phyloP scores from a whole-genome alignment of 2,797 vertebrate genomes.

The Columba guinea region DNA sequence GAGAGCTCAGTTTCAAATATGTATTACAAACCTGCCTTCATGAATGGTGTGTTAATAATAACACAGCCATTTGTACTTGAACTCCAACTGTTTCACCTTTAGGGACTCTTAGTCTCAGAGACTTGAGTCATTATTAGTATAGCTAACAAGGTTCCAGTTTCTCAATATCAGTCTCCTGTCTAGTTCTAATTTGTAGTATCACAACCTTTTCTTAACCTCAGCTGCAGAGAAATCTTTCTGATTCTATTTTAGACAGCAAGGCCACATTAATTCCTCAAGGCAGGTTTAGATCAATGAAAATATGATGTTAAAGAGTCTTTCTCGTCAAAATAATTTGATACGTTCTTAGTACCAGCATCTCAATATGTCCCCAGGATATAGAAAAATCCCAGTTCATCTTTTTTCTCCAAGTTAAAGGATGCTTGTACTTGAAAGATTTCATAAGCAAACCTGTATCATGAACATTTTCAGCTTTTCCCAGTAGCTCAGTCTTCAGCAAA shows the following conservation, averaged over 20 bases:
- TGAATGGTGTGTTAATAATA: slow-evolving; percentile 71
- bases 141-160: slow-evolving; percentile 72
- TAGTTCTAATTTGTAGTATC: slow-evolving; percentile 75
- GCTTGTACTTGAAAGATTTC: slow-evolving; percentile 28
- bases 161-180: slow-evolving; percentile 65
- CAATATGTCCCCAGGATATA: background rate
- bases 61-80: slow-evolving; percentile 74
- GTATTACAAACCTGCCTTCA: slow-evolving; percentile 48
- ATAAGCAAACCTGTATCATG: background rate
- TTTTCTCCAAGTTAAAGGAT: background rate
- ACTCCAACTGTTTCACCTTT: slow-evolving; percentile 69
- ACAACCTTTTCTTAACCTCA: slow-evolving; percentile 75
- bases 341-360: background rate
- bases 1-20: slow-evolving; percentile 41
- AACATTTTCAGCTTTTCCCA: slow-evolving; percentile 41
- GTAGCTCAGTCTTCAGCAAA: slow-evolving; percentile 3
- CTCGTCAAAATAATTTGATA: slow-evolving; percentile 5
- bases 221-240: slow-evolving; percentile 57
- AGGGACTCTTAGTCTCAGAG: slow-evolving; percentile 71
- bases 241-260: slow-evolving; percentile 48
- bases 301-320: slow-evolving; percentile 26
- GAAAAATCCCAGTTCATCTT: background rate
- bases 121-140: slow-evolving; percentile 74
- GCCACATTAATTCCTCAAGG: slow-evolving; percentile 62
- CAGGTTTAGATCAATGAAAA: slow-evolving; percentile 43